Conservation (phyloP, 2,888 invertebrate genomes). For the Onchidella celtica region DNA sequence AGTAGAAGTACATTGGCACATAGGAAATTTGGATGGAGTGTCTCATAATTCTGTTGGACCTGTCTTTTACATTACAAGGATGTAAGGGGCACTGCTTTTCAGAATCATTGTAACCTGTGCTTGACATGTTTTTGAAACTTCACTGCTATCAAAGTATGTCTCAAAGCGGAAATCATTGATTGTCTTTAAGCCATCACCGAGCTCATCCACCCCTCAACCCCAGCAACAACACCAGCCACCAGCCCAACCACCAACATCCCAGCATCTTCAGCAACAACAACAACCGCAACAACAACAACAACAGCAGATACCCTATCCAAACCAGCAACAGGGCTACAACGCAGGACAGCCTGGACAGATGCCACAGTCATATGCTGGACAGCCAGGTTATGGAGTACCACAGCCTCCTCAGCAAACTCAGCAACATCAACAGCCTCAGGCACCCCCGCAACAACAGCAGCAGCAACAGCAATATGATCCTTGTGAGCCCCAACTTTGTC, state of each 20-base stretch:
- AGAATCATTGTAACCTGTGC: too few species aligned
- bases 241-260: conserved; percentile 28
- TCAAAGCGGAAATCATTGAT: background rate
- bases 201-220: background rate
- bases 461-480: conserved; percentile 36
- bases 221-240: conserved; percentile 38
- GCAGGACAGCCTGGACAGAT: conserved; percentile 51
- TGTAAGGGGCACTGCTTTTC: too few species aligned
- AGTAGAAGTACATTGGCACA: too few species aligned
- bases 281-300: conserved; percentile 49
- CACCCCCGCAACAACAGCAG: conserved; percentile 26
- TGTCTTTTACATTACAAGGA: too few species aligned
- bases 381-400: conserved; percentile 50
- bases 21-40: too few species aligned
- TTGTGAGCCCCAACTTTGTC: conserved; percentile 28
- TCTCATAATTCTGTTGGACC: too few species aligned
- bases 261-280: conserved; percentile 42
- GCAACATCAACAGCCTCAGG: conserved; percentile 37
- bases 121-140: too few species aligned
- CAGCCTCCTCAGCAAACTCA: conserved; percentile 41
- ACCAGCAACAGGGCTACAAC: conserved; percentile 54
- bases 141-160: too few species aligned
- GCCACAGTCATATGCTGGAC: conserved; percentile 45
- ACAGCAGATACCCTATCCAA: conserved; percentile 47
- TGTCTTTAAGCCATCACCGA: background rate